phyloP scores from a whole-genome alignment of 2,797 vertebrate genomes.

The Alectoris magna region DNA sequence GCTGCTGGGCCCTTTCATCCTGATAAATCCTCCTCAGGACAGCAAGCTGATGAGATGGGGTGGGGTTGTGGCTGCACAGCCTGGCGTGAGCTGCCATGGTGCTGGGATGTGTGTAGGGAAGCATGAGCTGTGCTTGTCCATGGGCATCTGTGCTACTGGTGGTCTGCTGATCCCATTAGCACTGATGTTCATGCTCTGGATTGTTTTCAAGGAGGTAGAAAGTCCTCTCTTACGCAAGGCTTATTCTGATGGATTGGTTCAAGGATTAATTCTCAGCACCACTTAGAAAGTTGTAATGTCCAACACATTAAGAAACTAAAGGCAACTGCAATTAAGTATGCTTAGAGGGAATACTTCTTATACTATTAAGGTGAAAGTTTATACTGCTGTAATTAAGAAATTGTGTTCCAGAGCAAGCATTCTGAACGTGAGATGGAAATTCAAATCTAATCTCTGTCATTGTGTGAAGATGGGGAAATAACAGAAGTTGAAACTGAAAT shows the following conservation, averaged over 20 bases:
- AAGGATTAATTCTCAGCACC: background rate
- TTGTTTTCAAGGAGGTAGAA: background rate
- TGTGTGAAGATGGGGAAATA: background rate
- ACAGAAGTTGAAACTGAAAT: background rate
- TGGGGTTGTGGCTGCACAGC: no score
- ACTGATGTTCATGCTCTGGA: background rate
- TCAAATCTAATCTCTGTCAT: background rate
- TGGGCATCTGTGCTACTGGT: fast-evolving
- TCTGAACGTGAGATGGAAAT: background rate
- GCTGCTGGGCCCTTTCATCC: background rate
- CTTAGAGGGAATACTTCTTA: background rate
- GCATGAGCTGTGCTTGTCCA: background rate
- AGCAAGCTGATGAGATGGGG: no score
- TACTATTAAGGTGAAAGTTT: background rate
- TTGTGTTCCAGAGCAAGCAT: background rate
- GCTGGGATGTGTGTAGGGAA: no score
- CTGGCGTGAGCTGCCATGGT: no score
- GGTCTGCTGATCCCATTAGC: background rate
- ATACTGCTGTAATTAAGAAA: background rate
- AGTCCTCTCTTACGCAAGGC: background rate
- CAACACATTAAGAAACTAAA: background rate
- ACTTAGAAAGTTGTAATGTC: background rate
- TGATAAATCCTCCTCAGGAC: no score
- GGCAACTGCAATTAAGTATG: background rate
- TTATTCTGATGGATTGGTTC: background rate